These are phyloP conservation scores for Grallaria varia DNA, from an alignment of 2,113 vertebrate species.

Conservation along the genomic window DNA sequence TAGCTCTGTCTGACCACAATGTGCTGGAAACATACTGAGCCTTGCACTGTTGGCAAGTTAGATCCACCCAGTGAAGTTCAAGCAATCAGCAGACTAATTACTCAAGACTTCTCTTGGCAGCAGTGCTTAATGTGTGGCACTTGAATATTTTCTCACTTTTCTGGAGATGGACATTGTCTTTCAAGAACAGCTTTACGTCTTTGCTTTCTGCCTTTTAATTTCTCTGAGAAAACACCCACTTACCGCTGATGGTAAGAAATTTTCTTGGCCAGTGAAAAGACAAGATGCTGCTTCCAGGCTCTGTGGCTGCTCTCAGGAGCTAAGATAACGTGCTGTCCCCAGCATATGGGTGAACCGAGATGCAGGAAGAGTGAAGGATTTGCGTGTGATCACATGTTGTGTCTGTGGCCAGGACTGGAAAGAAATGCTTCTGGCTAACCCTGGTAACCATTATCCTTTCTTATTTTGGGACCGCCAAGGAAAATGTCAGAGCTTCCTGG, in stretches of 20 bases:
- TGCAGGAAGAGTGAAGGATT: background rate
- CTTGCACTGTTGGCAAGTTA: background rate
- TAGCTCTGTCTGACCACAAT: background rate
- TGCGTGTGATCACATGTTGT: background rate
- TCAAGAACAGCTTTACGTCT: background rate
- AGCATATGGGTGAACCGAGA: background rate
- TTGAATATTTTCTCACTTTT: conserved; percentile 26
- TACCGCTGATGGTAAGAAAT: conserved; percentile 29
- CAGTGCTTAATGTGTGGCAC: background rate
- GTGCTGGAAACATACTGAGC: background rate
- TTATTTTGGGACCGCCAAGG: background rate
- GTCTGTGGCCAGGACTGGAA: background rate
- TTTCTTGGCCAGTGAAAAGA: conserved; percentile 41
- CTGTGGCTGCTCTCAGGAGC: background rate
- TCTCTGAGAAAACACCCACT: conserved; percentile 30
- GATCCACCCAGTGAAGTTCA: background rate
- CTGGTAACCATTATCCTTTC: background rate
- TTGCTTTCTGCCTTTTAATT: conserved; percentile 37
- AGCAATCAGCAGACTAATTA: background rate
- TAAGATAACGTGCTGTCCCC: background rate
- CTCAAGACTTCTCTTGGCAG: background rate
- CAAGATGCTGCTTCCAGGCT: conserved; percentile 18
- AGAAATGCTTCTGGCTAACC: background rate
- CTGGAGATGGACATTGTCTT: background rate
- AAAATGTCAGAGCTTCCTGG: conserved; percentile 39